Evolutionary conservation across 1,140 invertebrate genomes (phyloP), one percentile per base, ranked within the genome.

Genomic region (Rhyacophila brunnea): DNA sequence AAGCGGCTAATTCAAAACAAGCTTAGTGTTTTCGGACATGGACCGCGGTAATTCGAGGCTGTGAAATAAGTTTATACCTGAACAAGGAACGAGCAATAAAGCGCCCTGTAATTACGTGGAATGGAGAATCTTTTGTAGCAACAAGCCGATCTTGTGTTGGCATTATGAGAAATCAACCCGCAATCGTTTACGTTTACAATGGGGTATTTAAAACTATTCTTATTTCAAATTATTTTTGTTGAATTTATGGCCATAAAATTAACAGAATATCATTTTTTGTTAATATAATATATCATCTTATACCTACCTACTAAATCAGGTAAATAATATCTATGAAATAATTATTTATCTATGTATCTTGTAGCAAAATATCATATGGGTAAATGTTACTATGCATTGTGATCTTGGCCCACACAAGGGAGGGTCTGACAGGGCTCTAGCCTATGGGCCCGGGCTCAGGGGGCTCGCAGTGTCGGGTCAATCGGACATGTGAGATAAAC

Each of bases 21-120:
- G 35, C 17, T 46, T 46, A 46, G 44, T 46, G 13, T 36, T 54
- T 54, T 44, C 23, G 51, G 44, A 14, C 44, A 44, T 44, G 20
- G 28, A n/a, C 11, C 19, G 43, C 44, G 42, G 43, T 46, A 19
- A 44, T 54, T 23, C 18, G 43, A 45, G 20, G 23, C n/a, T 18
- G 14, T 23, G 48, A 38, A 40, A 51, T 51, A 54, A 38, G 36
- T 20, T 42, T 49, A 45, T 57, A 62, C 60, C 54, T 57, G 60
- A 61, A 57, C 28, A 44, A 51, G 53, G 60, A 62, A 58, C 55
- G 35, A n/a, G 47, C 52, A 46, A 9, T 14, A 35, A 32, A 45
- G 55, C 50, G 61, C 55, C 56, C 61, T 63, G 61, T 63, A 49
- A 63, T 63, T 63, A 63, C 50, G 48, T 53, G 40, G 48, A 54